phyloP scores from a whole-genome alignment of 53 echinoderm and acorn worm species.

The Patiria pectinifera region DNA sequence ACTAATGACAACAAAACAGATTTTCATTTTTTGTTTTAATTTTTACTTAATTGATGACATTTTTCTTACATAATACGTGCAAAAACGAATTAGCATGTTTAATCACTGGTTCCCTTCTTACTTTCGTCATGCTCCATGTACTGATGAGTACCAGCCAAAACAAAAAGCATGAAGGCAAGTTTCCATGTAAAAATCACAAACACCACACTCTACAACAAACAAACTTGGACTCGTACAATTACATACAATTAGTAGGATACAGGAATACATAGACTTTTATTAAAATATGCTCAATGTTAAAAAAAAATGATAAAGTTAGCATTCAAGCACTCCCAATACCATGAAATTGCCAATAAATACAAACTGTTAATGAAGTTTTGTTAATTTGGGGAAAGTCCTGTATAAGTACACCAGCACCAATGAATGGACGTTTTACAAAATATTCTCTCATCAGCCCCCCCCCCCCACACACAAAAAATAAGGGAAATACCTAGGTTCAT shows the following conservation, averaged over 20 bases:
- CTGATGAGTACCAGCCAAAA: not conserved
- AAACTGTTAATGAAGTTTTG: not conserved
- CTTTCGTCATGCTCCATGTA: not conserved
- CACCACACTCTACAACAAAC: not conserved
- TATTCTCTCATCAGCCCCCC: not conserved
- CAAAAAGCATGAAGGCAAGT: not conserved
- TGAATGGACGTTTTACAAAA: not conserved
- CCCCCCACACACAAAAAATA: not conserved
- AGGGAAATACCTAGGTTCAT: not conserved
- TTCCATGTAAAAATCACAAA: not conserved
- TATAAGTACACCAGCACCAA: slow-evolving; percentile 9
- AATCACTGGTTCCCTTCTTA: too few relatives aligned
- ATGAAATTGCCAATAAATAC: not conserved
- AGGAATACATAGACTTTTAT: not conserved
- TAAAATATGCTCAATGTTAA: not conserved
- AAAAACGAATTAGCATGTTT: too few relatives aligned
- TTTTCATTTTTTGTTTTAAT: too few relatives aligned
- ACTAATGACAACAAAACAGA: not conserved
- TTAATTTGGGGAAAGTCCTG: not conserved
- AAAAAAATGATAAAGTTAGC: not conserved
- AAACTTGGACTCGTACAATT: not conserved
- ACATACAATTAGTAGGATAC: not conserved
- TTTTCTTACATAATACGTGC: too few relatives aligned
- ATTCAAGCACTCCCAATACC: not conserved
- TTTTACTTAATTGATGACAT: too few relatives aligned